Evolutionary conservation across 92 coral and sea anemone species (phyloP).

Genomic region (Bergia sp.): DNA sequence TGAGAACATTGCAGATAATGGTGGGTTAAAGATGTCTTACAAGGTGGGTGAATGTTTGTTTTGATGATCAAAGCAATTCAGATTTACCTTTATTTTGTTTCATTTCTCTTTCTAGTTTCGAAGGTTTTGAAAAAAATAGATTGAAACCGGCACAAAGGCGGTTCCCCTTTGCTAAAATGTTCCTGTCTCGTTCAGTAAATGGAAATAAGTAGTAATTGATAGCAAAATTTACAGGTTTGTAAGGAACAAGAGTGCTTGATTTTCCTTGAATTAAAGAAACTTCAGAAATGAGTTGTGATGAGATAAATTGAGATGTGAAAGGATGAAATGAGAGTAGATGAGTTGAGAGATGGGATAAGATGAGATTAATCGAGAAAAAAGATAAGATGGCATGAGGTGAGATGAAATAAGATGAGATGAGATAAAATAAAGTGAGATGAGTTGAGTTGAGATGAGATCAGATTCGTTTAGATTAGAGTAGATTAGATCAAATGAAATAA

Average conservation of each 20-base stretch:
- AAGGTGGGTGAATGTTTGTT: constrained; percentile 47
- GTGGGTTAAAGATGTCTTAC: constrained; percentile 91
- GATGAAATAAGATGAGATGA: neutral
- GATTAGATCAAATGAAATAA: neutral
- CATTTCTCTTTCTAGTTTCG: neutral
- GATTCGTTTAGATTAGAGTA: neutral
- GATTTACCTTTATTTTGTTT: neutral
- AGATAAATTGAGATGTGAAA: neutral
- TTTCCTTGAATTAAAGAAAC: neutral
- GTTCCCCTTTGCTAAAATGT: neutral
- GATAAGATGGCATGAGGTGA: neutral
- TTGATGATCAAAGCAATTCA: neutral
- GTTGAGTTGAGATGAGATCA: neutral
- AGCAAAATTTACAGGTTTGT: too few species aligned
- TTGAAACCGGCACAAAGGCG: neutral
- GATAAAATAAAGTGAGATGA: neutral
- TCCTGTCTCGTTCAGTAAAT: neutral
- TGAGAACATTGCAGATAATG: constrained; percentile 96
- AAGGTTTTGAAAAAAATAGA: too few species aligned
- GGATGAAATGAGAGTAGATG: neutral
- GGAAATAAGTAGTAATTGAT: too few species aligned
- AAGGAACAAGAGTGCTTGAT: neutral
- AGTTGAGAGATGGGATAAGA: neutral
- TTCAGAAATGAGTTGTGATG: neutral
- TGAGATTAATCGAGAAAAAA: too few species aligned